phyloP scores from a whole-genome alignment of 2,113 vertebrate species.

The Tragelaphus buxtoni region DNA sequence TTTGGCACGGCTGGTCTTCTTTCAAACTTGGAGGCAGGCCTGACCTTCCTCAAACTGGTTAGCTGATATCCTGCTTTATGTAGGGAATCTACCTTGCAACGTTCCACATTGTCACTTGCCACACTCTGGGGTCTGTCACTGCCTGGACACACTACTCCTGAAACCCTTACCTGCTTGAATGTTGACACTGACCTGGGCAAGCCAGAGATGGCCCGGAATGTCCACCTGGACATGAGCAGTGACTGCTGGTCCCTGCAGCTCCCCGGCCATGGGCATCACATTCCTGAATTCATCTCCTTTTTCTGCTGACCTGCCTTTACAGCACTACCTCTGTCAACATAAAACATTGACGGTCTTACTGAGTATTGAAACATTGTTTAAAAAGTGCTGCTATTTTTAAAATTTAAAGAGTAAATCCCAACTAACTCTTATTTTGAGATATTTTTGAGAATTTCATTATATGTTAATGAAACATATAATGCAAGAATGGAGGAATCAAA shows the following conservation, averaged over 20 bases:
- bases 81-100: neutral
- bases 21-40: neutral
- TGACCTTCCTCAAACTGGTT: neutral
- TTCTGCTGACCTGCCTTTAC: neutral
- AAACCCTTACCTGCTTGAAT: neutral
- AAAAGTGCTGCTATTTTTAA: neutral
- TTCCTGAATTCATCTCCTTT: neutral
- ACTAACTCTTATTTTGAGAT: neutral
- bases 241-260: neutral
- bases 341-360: neutral
- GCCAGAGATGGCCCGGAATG: neutral
- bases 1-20: neutral
- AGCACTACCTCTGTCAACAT: neutral
- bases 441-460: neutral
- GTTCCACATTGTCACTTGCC: neutral
- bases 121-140: neutral
- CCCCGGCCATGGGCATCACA: neutral
- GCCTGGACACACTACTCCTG: neutral
- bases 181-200: neutral
- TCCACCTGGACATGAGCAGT: neutral
- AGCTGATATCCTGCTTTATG: neutral
- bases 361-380: neutral
- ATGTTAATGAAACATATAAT: neutral
- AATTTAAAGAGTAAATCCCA: neutral
- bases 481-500: neutral